Percentiles rank a stretch among this genome's conserved stretches.
Conservation (phyloP, 2,888 invertebrate genomes). For the Phyllotreta cruciferae region DNA sequence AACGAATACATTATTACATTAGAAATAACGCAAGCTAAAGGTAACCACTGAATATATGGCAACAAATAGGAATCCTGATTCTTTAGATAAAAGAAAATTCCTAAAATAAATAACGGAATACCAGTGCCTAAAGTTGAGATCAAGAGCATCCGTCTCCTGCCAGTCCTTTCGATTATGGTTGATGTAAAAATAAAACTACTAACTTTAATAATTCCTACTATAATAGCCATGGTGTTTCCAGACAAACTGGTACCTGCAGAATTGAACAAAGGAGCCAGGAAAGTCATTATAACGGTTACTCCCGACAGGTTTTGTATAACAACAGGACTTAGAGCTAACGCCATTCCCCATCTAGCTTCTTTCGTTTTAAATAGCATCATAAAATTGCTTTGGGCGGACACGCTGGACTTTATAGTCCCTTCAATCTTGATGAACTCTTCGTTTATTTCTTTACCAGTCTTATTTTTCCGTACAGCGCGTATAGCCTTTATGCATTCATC, state of each 20-base stretch:
- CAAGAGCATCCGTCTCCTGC: constrained; percentile 72
- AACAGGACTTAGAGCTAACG: constrained; percentile 61
- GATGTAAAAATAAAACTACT: constrained; percentile 72
- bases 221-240: constrained; percentile 71
- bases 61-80: constrained; percentile 1
- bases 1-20: constrained; percentile 21
- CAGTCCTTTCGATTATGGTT: constrained; percentile 75
- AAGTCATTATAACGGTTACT: constrained; percentile 29
- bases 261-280: constrained; percentile 33
- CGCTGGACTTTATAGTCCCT: constrained; percentile 4
- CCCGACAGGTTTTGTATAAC: constrained; percentile 30
- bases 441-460: constrained; percentile 17
- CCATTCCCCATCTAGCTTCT: constrained; percentile 63
- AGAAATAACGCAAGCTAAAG: constrained; percentile 16
- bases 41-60: constrained; percentile 9
- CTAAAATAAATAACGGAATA: constrained; percentile 65
- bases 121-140: constrained; percentile 71
- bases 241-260: constrained; percentile 21
- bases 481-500: constrained; percentile 15
- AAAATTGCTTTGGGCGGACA: not conserved
- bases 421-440: constrained; percentile 19
- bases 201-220: constrained; percentile 81
- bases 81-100: constrained; percentile 66
- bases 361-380: constrained; percentile 8
- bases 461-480: constrained; percentile 19